Evolutionary conservation across 2,797 vertebrate genomes (phyloP).

Genomic region (Danio aesculapii): DNA sequence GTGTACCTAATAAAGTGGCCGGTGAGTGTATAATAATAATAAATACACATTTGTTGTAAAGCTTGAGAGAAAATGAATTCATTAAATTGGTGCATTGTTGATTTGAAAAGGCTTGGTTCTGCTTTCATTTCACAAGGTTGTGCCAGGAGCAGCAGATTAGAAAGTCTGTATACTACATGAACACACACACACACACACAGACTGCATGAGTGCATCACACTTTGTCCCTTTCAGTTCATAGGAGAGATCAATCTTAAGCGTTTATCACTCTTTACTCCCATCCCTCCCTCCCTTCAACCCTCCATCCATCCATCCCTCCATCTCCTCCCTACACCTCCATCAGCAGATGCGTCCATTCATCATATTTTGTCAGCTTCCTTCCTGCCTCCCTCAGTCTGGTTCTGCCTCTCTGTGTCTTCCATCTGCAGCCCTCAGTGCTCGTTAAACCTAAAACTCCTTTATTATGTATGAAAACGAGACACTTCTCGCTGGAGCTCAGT

Average conservation of each 20-base stretch:
- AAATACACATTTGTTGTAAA: too few species aligned
- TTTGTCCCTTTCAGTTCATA: constrained; percentile 45
- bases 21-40: too few species aligned
- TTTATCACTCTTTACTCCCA: constrained; percentile 66
- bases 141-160: constrained; percentile 34
- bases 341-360: constrained; percentile 76
- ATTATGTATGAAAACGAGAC: too few species aligned
- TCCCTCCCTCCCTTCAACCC: constrained; percentile 57
- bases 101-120: constrained; percentile 3
- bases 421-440: neutral
- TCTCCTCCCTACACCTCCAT: constrained; percentile 66
- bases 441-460: constrained; percentile 61
- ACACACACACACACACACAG: constrained; percentile 21
- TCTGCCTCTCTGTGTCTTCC: neutral
- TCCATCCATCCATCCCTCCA: constrained; percentile 30
- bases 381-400: neutral
- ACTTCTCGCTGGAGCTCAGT: neutral
- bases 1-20: too few species aligned
- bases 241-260: constrained; percentile 62
- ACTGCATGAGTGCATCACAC: constrained; percentile 31
- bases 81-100: neutral
- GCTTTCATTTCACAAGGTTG: constrained; percentile 41
- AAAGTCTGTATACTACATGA: constrained; percentile 3
- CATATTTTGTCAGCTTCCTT: constrained; percentile 71
- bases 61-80: too few species aligned